Conservation (phyloP, 2,113 vertebrate genomes). For the Vimba vimba region DNA sequence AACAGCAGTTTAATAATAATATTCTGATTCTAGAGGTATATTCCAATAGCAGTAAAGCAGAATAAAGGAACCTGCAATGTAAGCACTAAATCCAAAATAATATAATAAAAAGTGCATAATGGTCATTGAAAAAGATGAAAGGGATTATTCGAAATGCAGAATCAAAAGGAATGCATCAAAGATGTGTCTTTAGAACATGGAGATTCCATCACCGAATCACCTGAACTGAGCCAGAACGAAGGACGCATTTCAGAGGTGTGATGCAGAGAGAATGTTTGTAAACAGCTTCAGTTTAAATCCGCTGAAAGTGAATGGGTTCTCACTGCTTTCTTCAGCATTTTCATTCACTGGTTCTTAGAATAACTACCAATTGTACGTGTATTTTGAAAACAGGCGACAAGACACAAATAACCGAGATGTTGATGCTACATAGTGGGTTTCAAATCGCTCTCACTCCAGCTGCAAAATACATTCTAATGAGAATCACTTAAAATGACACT, state of each 20-base stretch:
- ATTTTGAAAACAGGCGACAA: background rate
- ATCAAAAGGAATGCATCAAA: conserved; percentile 30
- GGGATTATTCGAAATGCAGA: background rate
- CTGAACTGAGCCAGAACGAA: background rate
- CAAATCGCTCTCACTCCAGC: background rate
- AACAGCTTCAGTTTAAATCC: background rate
- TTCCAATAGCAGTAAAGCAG: background rate
- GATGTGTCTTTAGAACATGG: background rate
- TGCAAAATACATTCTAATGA: background rate
- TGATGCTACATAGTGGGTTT: background rate
- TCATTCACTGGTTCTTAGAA: background rate
- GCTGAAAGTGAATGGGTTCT: background rate
- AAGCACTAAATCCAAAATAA: background rate
- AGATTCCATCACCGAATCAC: background rate
- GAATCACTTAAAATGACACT: background rate
- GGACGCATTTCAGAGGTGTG: background rate
- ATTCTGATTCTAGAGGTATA: background rate
- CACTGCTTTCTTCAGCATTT: background rate
- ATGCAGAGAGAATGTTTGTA: background rate
- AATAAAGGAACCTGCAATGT: background rate
- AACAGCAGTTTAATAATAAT: background rate
- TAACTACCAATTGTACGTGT: background rate
- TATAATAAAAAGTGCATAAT: background rate
- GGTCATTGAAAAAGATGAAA: background rate
- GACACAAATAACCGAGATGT: background rate